Evolutionary conservation across 2,113 vertebrate genomes (phyloP), one percentile per base, ranked within the genome.

Genomic region (Ptilonorhynchus violaceus): DNA sequence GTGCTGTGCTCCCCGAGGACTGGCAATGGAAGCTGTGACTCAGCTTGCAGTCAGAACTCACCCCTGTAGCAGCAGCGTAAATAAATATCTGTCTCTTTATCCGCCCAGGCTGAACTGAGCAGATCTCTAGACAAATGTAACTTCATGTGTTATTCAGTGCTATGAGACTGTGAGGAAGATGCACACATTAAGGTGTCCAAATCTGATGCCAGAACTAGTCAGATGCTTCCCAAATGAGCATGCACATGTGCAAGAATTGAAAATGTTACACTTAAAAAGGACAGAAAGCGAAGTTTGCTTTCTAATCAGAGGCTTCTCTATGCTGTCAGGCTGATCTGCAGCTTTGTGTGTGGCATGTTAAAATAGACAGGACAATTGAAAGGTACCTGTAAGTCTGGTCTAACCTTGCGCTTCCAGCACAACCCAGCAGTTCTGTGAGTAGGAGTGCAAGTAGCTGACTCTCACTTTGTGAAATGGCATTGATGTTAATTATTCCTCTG

Each of bases 201-300:
- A 95, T 95, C 59, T 80, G 90, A 88, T 94, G 93, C 89, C 90
- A 96, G 88, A 94, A 73, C 93, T 85, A 96, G 87, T 95, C 94
- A 96, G 94, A 96, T 95, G 85, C 90, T 95, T 96, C 85, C 85
- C 90, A 96, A 95, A 85, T 94, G 94, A 94, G 82, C 93, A 95
- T 79, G 92, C 88, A 97, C 89, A 93, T 94, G 89, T 96, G 87
- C 35, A 62, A 94, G 93, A 93, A 96, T 66, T 90, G 62, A 85
- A 96, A 95, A 93, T 93, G 84, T 95, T 96, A 81, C 89, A 56
- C 56, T 95, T 95, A 31, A 91, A 92, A 96, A 93, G 95, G 92
- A 96, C 91, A 92, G 91, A 93, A 97, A 95, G 91, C 92, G 55
- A 93, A 91, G 91, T 93, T 92, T 95, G 50, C 94, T 89, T 52